Percentiles rank a stretch among this genome's conserved stretches.
Evolutionary conservation across 1,140 invertebrate genomes (phyloP).

Genomic region (Sitophilus oryzae): DNA sequence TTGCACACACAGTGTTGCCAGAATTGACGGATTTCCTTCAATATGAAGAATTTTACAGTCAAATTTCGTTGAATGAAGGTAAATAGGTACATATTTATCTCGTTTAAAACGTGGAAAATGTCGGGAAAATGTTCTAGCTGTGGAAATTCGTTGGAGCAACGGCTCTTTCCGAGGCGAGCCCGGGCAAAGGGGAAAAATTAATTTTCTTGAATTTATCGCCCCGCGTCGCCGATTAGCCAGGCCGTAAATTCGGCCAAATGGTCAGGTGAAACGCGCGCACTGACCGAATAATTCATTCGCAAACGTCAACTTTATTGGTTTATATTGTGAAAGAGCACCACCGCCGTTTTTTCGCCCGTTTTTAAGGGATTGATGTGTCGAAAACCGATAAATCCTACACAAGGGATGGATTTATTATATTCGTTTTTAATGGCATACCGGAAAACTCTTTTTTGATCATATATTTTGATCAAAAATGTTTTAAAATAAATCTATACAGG

Average conservation of each 20-base stretch:
- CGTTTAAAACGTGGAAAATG: too few relatives aligned
- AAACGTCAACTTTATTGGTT: slow-evolving; percentile 20
- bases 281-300: slow-evolving; percentile 19
- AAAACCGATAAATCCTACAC: slow-evolving; percentile 13
- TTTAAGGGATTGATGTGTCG: neutral
- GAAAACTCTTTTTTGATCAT: too few relatives aligned
- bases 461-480: too few relatives aligned
- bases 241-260: slow-evolving; percentile 16
- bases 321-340: slow-evolving; percentile 23
- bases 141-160: slow-evolving; percentile 2
- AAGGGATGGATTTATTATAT: too few relatives aligned
- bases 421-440: too few relatives aligned
- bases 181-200: slow-evolving; percentile 21
- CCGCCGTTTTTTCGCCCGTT: slow-evolving; percentile 3
- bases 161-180: slow-evolving; percentile 7
- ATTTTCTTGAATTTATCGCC: slow-evolving; percentile 25
- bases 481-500: too few relatives aligned
- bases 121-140: too few relatives aligned
- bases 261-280: slow-evolving; percentile 22
- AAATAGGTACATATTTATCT: too few relatives aligned
- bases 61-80: too few relatives aligned
- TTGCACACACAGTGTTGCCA: too few relatives aligned
- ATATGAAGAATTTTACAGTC: too few relatives aligned
- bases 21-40: too few relatives aligned
- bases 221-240: slow-evolving; percentile 20